Evolutionary conservation across 2,888 invertebrate species (phyloP), one percentile per base, ranked within the genome.

Genomic region (Pelosia muscerda): DNA sequence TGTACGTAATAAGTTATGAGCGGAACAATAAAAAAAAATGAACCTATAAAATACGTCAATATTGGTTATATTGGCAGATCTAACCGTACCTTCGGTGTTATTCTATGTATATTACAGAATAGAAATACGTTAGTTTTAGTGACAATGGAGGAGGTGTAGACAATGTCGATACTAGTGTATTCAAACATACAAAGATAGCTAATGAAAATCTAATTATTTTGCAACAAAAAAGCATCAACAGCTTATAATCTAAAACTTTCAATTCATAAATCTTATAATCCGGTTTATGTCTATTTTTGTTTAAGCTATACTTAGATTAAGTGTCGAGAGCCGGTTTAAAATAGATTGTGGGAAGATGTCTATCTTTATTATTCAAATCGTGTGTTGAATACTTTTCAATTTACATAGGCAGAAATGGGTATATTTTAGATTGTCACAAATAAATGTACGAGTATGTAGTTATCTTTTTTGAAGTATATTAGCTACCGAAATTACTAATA

Each of bases 21-120:
- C 66, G 59, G 62, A 71, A 67, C 68, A 58, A 60, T 75, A 62
- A 63, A 71, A 66, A 72, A 75, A 72, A 72, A 73, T 69, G 74
- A 70, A 71, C 58, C 65, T 65, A 72, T 68, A 65, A 22, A 66
- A 28, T 42, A 26, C n/a, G 58, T 13, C 60, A 11, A 60, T 42
- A 42, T 26, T 26, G 19, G 55, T 25, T 38, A 55, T 55, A 49
- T 55, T 25, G 55, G 49, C n/a, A 9, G n/a, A 49, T 49, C n/a
- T 55, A n/a, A 42, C 25, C 10, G 11, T 42, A 25, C 25, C n/a
- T 22, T 60, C 11, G 25, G n/a, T 42, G 19, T n/a, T 19, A 60
- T 25, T 55, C 0, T 34, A 42, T n/a, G 19, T 38, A 42, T n/a
- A 25, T 38, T 38, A 61, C 13, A 6, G 26, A 49, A 26, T 28